These are phyloP conservation scores for Panagrolaimus sp. DNA, from an alignment of 1,140 invertebrate genomes.

Conservation along the genomic window DNA sequence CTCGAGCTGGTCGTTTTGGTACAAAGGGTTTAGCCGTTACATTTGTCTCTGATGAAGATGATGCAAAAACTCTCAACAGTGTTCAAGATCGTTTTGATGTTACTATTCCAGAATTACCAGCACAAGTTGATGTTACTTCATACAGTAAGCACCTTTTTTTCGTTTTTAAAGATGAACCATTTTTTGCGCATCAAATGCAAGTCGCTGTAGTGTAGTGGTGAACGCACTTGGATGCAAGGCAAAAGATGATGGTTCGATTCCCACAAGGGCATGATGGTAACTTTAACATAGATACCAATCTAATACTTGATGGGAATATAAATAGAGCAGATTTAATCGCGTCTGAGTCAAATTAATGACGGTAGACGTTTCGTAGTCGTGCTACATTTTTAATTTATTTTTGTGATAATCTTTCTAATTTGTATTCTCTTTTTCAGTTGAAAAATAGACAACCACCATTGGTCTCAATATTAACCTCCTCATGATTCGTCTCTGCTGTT, in stretches of 20 bases:
- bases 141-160: conserved; percentile 68
- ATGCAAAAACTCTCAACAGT: conserved; percentile 93
- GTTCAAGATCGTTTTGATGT: conserved; percentile 98
- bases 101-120: conserved; percentile 91
- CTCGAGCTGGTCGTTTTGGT: conserved; percentile 71
- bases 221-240: not conserved
- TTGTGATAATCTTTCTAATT: too few species aligned
- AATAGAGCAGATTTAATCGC: conserved; percentile 17
- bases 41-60: conserved; percentile 91
- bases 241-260: not conserved
- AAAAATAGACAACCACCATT: not conserved
- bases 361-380: conserved; percentile 14
- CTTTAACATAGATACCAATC: conserved; percentile 2
- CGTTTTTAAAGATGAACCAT: not conserved
- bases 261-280: conserved; percentile 7
- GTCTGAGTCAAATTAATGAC: not conserved
- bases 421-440: not conserved
- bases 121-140: conserved; percentile 92
- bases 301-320: conserved; percentile 3
- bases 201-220: not conserved
- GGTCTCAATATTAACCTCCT: not conserved
- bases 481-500: not conserved
- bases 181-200: not conserved
- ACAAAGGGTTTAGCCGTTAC: conserved; percentile 87
- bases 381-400: conserved; percentile 10